phyloP scores from a whole-genome alignment of 2,888 invertebrate species.

The Bursaphelenchus okinawaensis region DNA sequence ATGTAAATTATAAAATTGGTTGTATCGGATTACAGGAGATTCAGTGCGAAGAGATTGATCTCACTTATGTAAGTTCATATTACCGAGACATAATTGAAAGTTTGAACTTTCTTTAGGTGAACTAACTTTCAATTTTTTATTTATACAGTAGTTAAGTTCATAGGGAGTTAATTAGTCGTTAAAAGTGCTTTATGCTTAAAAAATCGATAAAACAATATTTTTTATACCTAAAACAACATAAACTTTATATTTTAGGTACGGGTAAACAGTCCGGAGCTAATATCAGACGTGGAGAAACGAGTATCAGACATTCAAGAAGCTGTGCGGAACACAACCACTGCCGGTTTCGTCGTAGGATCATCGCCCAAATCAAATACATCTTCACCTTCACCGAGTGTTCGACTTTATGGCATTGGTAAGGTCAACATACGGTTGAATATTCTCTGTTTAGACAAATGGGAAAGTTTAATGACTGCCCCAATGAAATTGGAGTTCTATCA shows the following conservation, averaged over 20 bases:
- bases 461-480: slow-evolving; percentile 35
- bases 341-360: slow-evolving; percentile 25
- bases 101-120: background rate
- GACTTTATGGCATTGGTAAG: slow-evolving; percentile 30
- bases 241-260: slow-evolving; percentile 35
- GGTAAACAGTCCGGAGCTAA: slow-evolving; percentile 46
- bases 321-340: slow-evolving; percentile 20
- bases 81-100: background rate
- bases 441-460: slow-evolving; percentile 27
- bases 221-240: background rate
- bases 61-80: slow-evolving; percentile 72
- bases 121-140: background rate
- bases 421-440: background rate
- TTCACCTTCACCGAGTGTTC: slow-evolving; percentile 19
- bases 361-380: slow-evolving; percentile 17
- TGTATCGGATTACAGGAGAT: slow-evolving; percentile 92
- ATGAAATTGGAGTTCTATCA: slow-evolving; percentile 49
- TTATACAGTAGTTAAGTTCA: no score
- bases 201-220: no score
- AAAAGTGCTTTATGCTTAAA: no score
- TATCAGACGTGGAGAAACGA: slow-evolving; percentile 39
- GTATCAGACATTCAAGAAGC: slow-evolving; percentile 38
- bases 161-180: no score
- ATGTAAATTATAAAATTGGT: slow-evolving; percentile 89
- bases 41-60: slow-evolving; percentile 93